Evolutionary conservation across 2,113 vertebrate genomes (phyloP).

Genomic region (Daubentonia madagascariensis): DNA sequence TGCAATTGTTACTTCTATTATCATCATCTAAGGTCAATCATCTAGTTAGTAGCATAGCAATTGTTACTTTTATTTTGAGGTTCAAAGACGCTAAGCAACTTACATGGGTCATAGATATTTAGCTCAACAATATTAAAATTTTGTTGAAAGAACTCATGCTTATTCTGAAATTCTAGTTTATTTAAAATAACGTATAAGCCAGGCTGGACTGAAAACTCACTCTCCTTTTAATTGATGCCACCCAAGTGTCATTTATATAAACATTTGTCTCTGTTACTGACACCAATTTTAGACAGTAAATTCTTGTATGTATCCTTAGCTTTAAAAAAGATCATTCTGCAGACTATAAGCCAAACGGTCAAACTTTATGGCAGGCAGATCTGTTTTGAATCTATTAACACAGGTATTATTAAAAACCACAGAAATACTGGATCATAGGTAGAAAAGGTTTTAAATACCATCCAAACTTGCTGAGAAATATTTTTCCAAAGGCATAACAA

Average conservation of each 20-base stretch:
- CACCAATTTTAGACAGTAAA: background rate
- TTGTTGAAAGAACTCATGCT: background rate
- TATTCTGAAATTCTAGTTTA: slow-evolving; percentile 7
- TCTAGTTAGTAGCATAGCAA: background rate
- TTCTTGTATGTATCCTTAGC: background rate
- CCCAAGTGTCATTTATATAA: background rate
- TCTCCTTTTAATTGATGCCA: background rate
- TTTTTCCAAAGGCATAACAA: background rate
- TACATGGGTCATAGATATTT: background rate
- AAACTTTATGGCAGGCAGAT: background rate
- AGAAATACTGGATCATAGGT: background rate
- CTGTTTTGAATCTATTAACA: background rate
- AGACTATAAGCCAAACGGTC: background rate
- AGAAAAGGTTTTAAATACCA: background rate
- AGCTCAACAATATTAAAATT: background rate
- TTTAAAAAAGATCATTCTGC: background rate
- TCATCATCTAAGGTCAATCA: background rate
- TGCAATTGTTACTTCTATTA: background rate
- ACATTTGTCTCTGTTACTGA: background rate
- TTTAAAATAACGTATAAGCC: background rate
- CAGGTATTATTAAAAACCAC: background rate
- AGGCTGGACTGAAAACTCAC: background rate
- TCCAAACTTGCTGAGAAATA: background rate
- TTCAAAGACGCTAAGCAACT: background rate
- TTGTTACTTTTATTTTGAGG: background rate